Conservation (phyloP, 2,113 vertebrate species). For the Indicator maculatus region DNA sequence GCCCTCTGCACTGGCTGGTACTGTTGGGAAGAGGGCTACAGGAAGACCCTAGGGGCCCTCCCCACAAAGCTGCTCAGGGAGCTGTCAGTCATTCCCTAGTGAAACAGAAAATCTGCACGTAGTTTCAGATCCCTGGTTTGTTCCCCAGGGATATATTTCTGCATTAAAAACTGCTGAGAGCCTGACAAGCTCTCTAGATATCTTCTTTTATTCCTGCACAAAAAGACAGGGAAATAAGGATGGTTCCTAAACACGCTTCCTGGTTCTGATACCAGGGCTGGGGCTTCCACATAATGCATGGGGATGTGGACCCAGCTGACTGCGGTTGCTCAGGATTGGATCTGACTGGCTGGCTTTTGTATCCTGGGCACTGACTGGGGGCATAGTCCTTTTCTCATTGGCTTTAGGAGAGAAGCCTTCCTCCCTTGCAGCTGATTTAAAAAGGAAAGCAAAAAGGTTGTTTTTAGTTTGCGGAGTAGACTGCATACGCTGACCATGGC, state of each 20-base stretch:
- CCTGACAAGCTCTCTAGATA: neutral
- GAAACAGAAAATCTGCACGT: neutral
- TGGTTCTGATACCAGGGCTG: neutral
- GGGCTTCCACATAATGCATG: neutral
- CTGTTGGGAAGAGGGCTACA: neutral
- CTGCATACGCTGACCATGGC: constrained; percentile 13
- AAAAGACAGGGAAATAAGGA: neutral
- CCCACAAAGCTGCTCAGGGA: neutral
- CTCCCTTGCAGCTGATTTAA: neutral
- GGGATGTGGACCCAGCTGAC: neutral
- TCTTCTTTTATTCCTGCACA: neutral
- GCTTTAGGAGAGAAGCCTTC: neutral
- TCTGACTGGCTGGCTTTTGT: neutral
- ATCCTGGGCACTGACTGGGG: neutral
- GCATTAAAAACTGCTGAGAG: neutral
- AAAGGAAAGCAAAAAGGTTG: neutral
- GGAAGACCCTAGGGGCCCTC: neutral
- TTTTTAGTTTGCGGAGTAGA: neutral
- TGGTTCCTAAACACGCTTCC: neutral
- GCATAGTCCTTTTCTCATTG: constrained; percentile 19
- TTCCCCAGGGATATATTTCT: neutral
- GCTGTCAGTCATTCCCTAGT: neutral
- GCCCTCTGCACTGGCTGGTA: neutral
- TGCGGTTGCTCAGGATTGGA: neutral
- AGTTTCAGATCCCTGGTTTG: neutral